A percentile compares a stretch with the other conserved stretches of the same genome.
These are phyloP conservation scores for Hylyphantes graminicola DNA, from an alignment of 1,140 invertebrate species.

Conservation along the genomic window DNA sequence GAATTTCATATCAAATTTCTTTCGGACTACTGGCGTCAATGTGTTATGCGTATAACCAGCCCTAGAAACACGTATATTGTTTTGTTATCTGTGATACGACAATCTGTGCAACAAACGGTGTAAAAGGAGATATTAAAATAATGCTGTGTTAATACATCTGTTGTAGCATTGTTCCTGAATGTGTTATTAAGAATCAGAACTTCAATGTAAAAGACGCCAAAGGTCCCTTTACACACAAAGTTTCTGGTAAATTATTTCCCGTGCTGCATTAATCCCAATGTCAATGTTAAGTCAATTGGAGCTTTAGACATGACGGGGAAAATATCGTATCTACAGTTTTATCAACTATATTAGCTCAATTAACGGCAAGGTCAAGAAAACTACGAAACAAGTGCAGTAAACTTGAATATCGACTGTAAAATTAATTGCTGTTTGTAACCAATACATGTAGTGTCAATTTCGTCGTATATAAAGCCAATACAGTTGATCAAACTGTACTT, in stretches of 20 bases:
- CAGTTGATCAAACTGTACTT: too few species aligned
- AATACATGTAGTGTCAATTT: too few species aligned
- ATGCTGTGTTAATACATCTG: constrained; percentile 1
- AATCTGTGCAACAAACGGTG: constrained; percentile 30
- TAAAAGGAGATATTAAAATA: not conserved
- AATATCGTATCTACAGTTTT: not conserved
- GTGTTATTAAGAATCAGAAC: not conserved
- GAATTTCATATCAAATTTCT: not conserved
- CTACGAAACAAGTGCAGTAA: too few species aligned
- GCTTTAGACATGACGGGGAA: not conserved
- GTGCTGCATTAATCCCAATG: not conserved
- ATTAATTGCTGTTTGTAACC: too few species aligned
- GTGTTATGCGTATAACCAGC: not conserved
- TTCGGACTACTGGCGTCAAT: not conserved
- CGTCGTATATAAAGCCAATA: too few species aligned
- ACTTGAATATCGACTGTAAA: too few species aligned
- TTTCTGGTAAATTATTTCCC: not conserved
- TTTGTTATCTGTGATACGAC: constrained; percentile 42
- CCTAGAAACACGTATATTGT: not conserved
- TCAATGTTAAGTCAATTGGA: not conserved
- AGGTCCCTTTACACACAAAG: not conserved
- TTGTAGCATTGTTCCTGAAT: constrained; percentile 39
- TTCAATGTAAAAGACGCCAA: not conserved
- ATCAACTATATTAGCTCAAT: not conserved
- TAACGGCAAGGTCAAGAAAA: too few species aligned